phyloP scores from a whole-genome alignment of 2,113 vertebrate genomes.

The Rhynchopsitta pachyrhyncha region DNA sequence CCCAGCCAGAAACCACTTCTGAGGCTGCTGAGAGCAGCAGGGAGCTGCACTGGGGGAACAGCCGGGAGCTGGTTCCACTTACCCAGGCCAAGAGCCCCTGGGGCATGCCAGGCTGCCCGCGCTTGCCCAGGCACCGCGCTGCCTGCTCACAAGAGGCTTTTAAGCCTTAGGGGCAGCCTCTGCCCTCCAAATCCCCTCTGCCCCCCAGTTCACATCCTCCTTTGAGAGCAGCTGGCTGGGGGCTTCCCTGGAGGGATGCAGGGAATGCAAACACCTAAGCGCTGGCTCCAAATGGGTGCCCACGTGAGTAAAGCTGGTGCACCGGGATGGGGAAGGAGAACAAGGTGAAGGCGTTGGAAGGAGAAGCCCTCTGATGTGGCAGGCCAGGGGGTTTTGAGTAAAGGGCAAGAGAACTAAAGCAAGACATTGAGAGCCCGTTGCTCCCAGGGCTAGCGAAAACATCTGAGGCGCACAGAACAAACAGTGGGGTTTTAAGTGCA shows the following conservation, averaged over 20 bases:
- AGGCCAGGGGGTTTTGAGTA: neutral
- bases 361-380: neutral
- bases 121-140: neutral
- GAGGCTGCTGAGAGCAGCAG: conserved; percentile 44
- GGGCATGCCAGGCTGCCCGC: neutral
- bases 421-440: neutral
- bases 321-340: neutral
- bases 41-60: conserved; percentile 33
- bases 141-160: neutral
- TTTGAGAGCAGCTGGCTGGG: neutral
- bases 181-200: neutral
- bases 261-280: neutral
- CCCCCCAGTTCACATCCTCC: neutral
- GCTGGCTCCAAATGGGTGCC: neutral
- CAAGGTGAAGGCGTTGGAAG: neutral
- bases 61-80: neutral
- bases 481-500: neutral
- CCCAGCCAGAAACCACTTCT: conserved; percentile 65
- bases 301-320: neutral
- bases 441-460: neutral
- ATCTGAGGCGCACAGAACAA: neutral
- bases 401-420: conserved; percentile 2
- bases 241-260: neutral
- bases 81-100: neutral
- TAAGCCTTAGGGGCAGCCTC: neutral